A percentile compares a stretch with the other conserved stretches of the same genome.
Conservation (phyloP, 2,888 invertebrate genomes). For the Scotopteryx bipunctaria region DNA sequence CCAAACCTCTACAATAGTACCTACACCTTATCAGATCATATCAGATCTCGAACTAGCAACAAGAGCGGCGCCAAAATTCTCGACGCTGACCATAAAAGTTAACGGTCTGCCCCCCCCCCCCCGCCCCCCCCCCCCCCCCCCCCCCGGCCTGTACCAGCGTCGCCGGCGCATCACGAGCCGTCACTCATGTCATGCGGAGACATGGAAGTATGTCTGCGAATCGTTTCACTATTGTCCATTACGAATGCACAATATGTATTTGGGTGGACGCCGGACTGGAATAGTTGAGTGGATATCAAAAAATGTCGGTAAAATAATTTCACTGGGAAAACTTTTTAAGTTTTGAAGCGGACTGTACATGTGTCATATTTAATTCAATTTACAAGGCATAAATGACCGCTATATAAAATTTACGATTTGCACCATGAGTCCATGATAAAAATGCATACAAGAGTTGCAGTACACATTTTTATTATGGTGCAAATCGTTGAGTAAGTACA, state of each 20-base stretch:
- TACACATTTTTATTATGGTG: too few relatives aligned
- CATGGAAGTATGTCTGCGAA: constrained; percentile 26
- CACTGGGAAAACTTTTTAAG: too few relatives aligned
- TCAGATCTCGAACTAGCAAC: constrained; percentile 6
- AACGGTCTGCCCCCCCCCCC: constrained; percentile 43
- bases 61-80: constrained; percentile 52
- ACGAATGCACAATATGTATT: constrained; percentile 21
- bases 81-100: constrained; percentile 43
- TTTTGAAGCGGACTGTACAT: too few relatives aligned
- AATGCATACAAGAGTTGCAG: too few relatives aligned
- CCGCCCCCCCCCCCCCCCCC: constrained; percentile 15
- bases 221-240: constrained; percentile 20
- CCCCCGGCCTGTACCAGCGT: too few relatives aligned
- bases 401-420: too few relatives aligned
- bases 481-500: too few relatives aligned
- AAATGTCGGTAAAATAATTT: constrained; percentile 7
- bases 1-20: too few relatives aligned
- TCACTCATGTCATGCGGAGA: constrained; percentile 16
- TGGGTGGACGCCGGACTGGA: constrained; percentile 15
- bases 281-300: constrained; percentile 14
- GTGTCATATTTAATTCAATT: too few relatives aligned
- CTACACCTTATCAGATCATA: background rate
- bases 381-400: too few relatives aligned
- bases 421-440: too few relatives aligned
- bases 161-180: constrained; percentile 16